Conservation (phyloP, 2,888 invertebrate species). For the Listrodromus nycthemerus region DNA sequence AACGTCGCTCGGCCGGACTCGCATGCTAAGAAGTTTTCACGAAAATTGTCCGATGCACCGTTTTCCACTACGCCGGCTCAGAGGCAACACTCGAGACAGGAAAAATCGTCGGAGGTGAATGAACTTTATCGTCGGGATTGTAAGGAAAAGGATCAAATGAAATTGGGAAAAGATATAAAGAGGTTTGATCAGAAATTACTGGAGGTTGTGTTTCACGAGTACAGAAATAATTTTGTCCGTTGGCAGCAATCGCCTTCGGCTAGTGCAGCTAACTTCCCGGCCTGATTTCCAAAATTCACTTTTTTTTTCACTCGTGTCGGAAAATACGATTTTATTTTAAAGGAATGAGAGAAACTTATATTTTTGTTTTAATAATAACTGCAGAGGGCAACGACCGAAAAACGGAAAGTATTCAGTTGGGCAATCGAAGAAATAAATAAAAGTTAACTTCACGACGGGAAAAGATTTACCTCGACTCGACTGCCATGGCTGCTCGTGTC, state of each 20-base stretch:
- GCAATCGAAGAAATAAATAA: not conserved
- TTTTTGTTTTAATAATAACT: not conserved
- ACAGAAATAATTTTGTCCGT: not conserved
- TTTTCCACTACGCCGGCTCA: not conserved
- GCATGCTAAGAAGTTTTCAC: conserved; percentile 54
- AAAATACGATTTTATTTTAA: too few relatives aligned
- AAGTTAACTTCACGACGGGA: conserved; percentile 31
- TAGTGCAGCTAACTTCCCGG: not conserved
- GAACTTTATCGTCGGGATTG: conserved; percentile 16
- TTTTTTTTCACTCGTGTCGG: not conserved
- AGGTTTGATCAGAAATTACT: not conserved
- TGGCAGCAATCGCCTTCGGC: not conserved
- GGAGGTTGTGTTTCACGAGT: not conserved
- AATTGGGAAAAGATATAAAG: not conserved
- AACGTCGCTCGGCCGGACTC: conserved; percentile 1
- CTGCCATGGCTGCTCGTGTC: conserved; percentile 55
- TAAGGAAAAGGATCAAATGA: not conserved
- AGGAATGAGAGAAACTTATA: not conserved
- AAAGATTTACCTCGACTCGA: conserved; percentile 65
- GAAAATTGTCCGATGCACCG: conserved; percentile 19
- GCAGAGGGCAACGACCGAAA: not conserved
- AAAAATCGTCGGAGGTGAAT: conserved; percentile 27
- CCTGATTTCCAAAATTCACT: not conserved
- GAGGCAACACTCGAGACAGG: conserved; percentile 19
- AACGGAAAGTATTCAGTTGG: not conserved